A percentile compares a stretch with the other conserved stretches of the same genome.
These are phyloP conservation scores for Oxyteleia sp. DNA, from an alignment of 2,888 invertebrate genomes.

Conservation along the genomic window DNA sequence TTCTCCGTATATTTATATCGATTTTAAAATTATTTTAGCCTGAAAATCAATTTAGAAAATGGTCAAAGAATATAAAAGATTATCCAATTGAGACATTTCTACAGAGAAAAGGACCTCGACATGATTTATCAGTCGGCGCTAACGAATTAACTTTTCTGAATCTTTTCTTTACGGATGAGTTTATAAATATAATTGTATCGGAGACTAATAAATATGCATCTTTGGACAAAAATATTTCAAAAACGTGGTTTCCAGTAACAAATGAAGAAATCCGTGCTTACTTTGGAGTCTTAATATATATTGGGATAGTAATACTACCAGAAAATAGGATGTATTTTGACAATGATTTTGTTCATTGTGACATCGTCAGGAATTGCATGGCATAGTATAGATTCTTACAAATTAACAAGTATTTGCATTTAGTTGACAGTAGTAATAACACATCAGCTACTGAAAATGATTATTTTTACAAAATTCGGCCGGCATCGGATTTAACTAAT, in stretches of 20 bases:
- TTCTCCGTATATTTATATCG: no score
- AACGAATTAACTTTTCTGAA: constrained; percentile 9
- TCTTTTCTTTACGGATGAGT: constrained; percentile 5
- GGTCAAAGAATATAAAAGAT: not conserved
- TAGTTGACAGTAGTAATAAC: not conserved
- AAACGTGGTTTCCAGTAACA: not conserved
- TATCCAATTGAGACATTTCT: not conserved
- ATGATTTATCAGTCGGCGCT: constrained; percentile 1
- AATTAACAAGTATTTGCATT: constrained; percentile 13
- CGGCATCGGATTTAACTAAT: constrained; percentile 8
- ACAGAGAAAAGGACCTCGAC: not conserved
- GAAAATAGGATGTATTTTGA: constrained; percentile 6
- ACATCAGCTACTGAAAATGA: not conserved
- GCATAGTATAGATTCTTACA: not conserved
- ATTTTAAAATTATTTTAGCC: no score
- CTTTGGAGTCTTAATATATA: constrained; percentile 17
- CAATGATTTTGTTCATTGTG: not conserved
- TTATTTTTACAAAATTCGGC: constrained; percentile 19
- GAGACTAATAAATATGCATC: constrained; percentile 21
- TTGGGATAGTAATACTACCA: constrained; percentile 23
- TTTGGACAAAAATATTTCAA: not conserved
- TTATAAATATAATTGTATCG: not conserved
- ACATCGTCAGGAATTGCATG: constrained; percentile 10
- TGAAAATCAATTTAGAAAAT: not conserved
- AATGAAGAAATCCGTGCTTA: constrained; percentile 12